Conservation (phyloP, 2,888 invertebrate species). For the Kryphioiulus occultus region DNA sequence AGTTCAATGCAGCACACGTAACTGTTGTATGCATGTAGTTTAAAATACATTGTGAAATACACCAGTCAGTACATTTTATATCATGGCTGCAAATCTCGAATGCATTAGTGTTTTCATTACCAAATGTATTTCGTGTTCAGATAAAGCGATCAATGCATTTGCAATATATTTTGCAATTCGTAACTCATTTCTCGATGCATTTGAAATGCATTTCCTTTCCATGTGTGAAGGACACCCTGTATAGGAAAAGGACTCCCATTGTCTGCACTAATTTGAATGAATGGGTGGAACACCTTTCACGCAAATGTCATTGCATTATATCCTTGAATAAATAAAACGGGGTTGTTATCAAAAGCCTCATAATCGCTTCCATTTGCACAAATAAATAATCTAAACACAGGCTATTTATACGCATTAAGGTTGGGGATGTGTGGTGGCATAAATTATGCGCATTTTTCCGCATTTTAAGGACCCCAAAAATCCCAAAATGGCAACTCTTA, state of each 20-base stretch:
- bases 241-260: not conserved
- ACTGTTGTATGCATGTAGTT: no score
- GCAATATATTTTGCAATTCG: no score
- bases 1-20: no score
- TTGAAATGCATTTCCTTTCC: no score
- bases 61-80: no score
- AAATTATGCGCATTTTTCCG: not conserved
- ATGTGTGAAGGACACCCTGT: no score
- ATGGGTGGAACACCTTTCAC: constrained; percentile 37
- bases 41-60: no score
- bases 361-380: constrained; percentile 22
- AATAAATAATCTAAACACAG: constrained; percentile 17
- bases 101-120: no score
- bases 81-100: no score
- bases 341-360: constrained; percentile 30
- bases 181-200: no score
- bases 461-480: constrained; percentile 7
- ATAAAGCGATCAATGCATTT: no score
- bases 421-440: constrained; percentile 18
- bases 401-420: constrained; percentile 17
- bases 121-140: no score
- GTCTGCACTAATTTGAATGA: constrained; percentile 11
- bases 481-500: not conserved
- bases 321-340: constrained; percentile 18
- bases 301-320: constrained; percentile 36